phyloP scores from a whole-genome alignment of 53 echinoderm and acorn worm species.

The Henricia sp. region DNA sequence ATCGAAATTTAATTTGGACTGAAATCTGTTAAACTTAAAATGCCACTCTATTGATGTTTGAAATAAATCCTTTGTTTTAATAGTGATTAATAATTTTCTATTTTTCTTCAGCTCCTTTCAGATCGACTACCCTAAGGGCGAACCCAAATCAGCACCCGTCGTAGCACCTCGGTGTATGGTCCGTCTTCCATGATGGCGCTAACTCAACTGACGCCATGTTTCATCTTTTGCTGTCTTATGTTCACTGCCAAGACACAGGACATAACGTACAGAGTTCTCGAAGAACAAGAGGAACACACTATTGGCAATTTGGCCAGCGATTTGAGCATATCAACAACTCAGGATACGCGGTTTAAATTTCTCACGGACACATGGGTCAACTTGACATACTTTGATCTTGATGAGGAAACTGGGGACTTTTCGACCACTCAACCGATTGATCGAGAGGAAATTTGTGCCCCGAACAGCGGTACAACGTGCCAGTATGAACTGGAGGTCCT shows the following conservation, averaged over 20 bases:
- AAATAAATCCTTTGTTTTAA: too few species aligned
- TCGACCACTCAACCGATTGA: constrained; percentile 75
- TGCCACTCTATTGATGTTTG: too few species aligned
- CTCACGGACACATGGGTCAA: constrained; percentile 63
- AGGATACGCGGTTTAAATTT: constrained; percentile 70
- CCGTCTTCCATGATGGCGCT: too few species aligned
- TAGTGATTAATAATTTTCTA: too few species aligned
- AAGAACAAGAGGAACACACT: constrained; percentile 64
- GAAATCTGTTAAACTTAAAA: too few species aligned
- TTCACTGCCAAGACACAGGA: constrained; percentile 36
- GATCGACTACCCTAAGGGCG: too few species aligned
- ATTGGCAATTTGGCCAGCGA: constrained; percentile 81
- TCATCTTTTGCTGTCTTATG: constrained; percentile 38
- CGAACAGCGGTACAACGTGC: constrained; percentile 31
- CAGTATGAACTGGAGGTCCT: constrained; percentile 72
- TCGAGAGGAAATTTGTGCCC: constrained; percentile 74
- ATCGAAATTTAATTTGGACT: too few species aligned
- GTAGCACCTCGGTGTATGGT: too few species aligned
- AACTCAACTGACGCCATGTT: too few species aligned
- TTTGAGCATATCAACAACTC: constrained; percentile 54
- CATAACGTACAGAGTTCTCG: constrained; percentile 76
- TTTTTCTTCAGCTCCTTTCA: too few species aligned
- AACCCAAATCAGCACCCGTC: neutral
- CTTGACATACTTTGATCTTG: constrained; percentile 72
- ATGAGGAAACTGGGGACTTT: constrained; percentile 71